Evolutionary conservation across 2,888 invertebrate species (phyloP).

Genomic region (Chrysina gloriosa): DNA sequence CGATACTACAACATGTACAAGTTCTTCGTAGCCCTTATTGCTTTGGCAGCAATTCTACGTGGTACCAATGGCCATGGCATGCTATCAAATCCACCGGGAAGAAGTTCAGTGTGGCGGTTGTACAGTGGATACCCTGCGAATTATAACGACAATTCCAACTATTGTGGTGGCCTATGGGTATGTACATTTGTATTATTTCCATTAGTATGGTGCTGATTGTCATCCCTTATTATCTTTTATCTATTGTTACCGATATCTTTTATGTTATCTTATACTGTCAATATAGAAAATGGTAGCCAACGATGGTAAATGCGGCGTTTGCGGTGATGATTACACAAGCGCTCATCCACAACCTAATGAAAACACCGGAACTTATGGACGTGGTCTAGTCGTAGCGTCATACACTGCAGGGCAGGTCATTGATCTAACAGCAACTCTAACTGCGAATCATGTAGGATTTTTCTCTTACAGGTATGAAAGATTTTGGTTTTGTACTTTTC

Average conservation of each 20-base stretch:
- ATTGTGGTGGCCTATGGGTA: constrained; percentile 67
- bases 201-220: neutral
- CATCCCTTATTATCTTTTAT: neutral
- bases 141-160: constrained; percentile 67
- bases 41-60: constrained; percentile 29
- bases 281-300: constrained; percentile 39
- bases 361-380: constrained; percentile 64
- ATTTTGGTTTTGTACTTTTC: no score
- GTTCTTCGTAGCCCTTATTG: neutral
- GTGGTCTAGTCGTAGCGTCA: constrained; percentile 60
- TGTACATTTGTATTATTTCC: constrained; percentile 40
- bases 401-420: constrained; percentile 59
- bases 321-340: constrained; percentile 61
- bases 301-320: constrained; percentile 61
- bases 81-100: constrained; percentile 66
- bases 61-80: constrained; percentile 65
- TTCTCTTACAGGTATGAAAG: constrained; percentile 56
- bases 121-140: constrained; percentile 64
- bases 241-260: neutral
- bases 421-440: constrained; percentile 58
- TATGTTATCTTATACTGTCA: neutral
- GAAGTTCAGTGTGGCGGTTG: constrained; percentile 68
- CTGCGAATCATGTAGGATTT: constrained; percentile 62
- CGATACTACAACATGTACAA: constrained; percentile 15
- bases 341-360: constrained; percentile 62